These are phyloP conservation scores for Epistrophe eligans DNA, from an alignment of 2,888 invertebrate genomes.

Conservation along the genomic window DNA sequence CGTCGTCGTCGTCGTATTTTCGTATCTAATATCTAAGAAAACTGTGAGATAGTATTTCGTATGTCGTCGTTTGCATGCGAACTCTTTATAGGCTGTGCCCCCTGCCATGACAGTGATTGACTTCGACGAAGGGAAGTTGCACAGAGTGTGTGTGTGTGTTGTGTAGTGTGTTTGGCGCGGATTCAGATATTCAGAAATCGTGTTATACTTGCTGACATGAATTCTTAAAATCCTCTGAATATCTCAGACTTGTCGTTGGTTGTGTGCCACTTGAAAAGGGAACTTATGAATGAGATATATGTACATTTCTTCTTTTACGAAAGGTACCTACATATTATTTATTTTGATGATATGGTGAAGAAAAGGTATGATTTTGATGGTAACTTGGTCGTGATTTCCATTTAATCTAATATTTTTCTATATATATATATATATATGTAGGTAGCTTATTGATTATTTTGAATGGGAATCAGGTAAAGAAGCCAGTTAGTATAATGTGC, in stretches of 20 bases:
- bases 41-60: constrained; percentile 30
- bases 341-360: constrained; percentile 20
- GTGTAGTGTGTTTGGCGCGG: background rate
- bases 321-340: too few species aligned
- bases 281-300: constrained; percentile 60
- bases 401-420: constrained; percentile 36
- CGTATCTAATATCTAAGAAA: constrained; percentile 60
- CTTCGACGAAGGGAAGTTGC: constrained; percentile 45
- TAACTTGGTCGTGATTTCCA: constrained; percentile 53
- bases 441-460: constrained; percentile 46
- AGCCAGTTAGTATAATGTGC: background rate
- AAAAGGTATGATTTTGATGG: constrained; percentile 46
- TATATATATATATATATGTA: too few species aligned
- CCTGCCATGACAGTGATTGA: constrained; percentile 61
- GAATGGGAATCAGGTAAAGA: constrained; percentile 50
- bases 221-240: constrained; percentile 47
- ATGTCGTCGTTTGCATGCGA: constrained; percentile 25
- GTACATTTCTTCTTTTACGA: background rate
- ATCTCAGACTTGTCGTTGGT: constrained; percentile 4
- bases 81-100: constrained; percentile 15
- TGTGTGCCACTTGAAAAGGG: constrained; percentile 11
- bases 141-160: background rate
- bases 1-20: background rate
- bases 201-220: constrained; percentile 52
- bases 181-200: constrained; percentile 44